These are phyloP conservation scores for Ochropleura plecta DNA, from an alignment of 2,888 invertebrate species.

Conservation along the genomic window DNA sequence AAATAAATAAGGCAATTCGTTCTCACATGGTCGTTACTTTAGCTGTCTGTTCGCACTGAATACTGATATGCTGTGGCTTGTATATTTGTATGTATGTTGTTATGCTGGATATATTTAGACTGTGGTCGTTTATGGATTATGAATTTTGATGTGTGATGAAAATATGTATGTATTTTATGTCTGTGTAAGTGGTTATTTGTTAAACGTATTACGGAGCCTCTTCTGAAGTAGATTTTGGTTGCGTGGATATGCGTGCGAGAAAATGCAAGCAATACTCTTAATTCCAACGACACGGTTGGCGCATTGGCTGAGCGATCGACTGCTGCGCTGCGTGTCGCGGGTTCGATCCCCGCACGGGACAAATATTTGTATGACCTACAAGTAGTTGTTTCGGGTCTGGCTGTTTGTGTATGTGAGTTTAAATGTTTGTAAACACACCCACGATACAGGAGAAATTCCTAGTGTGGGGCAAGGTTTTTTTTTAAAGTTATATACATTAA, in stretches of 20 bases:
- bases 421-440: too few species aligned
- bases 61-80: constrained; percentile 61
- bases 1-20: constrained; percentile 71
- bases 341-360: too few species aligned
- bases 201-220: background rate
- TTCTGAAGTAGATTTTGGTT: background rate
- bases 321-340: too few species aligned
- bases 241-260: background rate
- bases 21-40: constrained; percentile 63
- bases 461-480: too few species aligned
- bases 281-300: background rate
- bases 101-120: constrained; percentile 28
- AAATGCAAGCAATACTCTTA: background rate
- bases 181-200: background rate
- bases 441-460: too few species aligned
- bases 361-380: too few species aligned
- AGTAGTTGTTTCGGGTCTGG: too few species aligned
- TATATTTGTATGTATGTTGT: constrained; percentile 19
- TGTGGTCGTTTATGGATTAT: constrained; percentile 13
- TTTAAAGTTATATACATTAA: too few species aligned
- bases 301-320: too few species aligned
- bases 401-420: too few species aligned
- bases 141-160: constrained; percentile 22
- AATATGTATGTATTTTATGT: background rate
- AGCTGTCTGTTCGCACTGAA: constrained; percentile 63